phyloP scores from a whole-genome alignment of 2,113 vertebrate genomes.

The Thunnus maccoyii region DNA sequence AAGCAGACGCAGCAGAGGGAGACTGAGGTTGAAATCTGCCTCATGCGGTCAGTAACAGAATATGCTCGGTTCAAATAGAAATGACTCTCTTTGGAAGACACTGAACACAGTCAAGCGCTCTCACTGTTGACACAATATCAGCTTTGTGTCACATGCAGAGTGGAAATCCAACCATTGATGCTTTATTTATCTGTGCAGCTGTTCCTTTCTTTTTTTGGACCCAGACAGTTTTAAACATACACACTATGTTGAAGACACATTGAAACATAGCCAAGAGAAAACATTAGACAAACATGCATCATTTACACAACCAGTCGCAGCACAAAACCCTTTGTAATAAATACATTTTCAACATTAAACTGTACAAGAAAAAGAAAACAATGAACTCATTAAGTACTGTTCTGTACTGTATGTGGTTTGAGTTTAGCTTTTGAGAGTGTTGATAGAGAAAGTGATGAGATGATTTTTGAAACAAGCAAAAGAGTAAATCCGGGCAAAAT shows the following conservation, averaged over 20 bases:
- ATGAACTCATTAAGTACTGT: background rate
- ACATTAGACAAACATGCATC: constrained; percentile 60
- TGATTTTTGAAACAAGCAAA: no score
- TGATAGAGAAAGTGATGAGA: no score
- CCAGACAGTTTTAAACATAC: constrained; percentile 20
- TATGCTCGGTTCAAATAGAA: background rate
- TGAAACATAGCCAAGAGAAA: constrained; percentile 22
- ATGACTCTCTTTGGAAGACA: background rate
- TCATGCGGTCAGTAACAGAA: background rate
- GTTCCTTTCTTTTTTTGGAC: constrained; percentile 22
- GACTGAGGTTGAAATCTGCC: background rate
- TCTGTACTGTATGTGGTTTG: background rate
- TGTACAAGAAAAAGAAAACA: constrained; percentile 9
- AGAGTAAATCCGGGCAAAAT: no score
- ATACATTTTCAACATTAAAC: constrained; percentile 27
- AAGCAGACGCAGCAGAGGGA: background rate
- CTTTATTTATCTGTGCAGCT: background rate
- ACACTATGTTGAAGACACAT: constrained; percentile 32
- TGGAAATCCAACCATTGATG: background rate
- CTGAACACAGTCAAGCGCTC: background rate
- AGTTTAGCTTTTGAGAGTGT: no score
- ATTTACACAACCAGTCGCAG: constrained; percentile 32
- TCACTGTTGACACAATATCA: background rate
- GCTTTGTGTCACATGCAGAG: background rate
- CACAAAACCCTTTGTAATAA: constrained; percentile 23